A percentile compares a stretch with the other conserved stretches of the same genome.
Evolutionary conservation across 2,113 vertebrate species (phyloP).

Genomic region (Sander lucioperca): DNA sequence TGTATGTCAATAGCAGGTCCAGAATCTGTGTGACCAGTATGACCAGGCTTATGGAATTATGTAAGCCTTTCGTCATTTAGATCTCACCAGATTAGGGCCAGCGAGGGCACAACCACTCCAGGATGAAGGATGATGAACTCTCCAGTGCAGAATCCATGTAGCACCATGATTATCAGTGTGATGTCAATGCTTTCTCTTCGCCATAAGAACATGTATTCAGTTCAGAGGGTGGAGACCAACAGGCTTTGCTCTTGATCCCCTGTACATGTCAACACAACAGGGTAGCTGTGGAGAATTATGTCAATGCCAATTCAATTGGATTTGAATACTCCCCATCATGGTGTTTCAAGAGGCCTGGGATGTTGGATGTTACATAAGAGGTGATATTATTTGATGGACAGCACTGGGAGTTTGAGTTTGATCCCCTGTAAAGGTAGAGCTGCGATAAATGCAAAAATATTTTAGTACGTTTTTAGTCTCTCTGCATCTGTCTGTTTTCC

Average conservation of each 20-base stretch:
- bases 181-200: slow-evolving; percentile 44
- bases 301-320: slow-evolving; percentile 55
- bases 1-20: slow-evolving; percentile 22
- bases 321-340: slow-evolving; percentile 39
- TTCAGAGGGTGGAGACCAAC: slow-evolving; percentile 44
- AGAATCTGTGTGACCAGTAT: slow-evolving; percentile 53
- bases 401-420: slow-evolving; percentile 40
- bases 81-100: slow-evolving; percentile 72
- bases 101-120: slow-evolving; percentile 45
- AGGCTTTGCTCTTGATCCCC: slow-evolving; percentile 68
- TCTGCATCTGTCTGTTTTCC: background rate
- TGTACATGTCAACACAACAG: slow-evolving; percentile 60
- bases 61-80: slow-evolving; percentile 69
- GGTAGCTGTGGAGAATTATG: slow-evolving; percentile 54
- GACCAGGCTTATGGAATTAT: slow-evolving; percentile 77
- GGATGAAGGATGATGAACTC: slow-evolving; percentile 56
- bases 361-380: slow-evolving; percentile 62
- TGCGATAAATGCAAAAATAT: slow-evolving; percentile 33
- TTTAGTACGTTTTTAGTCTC: slow-evolving; percentile 38
- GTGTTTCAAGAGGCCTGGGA: slow-evolving; percentile 43
- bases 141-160: slow-evolving; percentile 43
- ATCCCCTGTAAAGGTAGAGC: slow-evolving; percentile 44
- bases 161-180: slow-evolving; percentile 44
- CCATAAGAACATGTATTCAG: slow-evolving; percentile 52
- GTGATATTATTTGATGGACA: slow-evolving; percentile 54